Percentiles rank a stretch among this genome's conserved stretches.
Conservation (phyloP, 2,797 vertebrate species). For the Diplodus puntazzo region DNA sequence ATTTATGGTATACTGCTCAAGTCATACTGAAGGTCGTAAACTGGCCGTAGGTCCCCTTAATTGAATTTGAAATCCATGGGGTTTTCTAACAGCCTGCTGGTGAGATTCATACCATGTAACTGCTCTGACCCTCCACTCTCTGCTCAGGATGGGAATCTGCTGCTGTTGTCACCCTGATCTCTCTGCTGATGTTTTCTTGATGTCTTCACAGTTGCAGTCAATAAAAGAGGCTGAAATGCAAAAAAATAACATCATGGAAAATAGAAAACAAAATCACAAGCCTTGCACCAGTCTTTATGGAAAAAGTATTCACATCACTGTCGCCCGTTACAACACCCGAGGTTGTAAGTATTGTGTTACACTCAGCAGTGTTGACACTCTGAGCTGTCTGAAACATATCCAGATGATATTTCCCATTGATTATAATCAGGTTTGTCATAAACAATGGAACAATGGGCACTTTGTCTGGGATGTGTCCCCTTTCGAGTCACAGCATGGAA, state of each 20-base stretch:
- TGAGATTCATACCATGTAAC: too few relatives aligned
- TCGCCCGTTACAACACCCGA: background rate
- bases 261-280: too few relatives aligned
- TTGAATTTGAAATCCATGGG: too few relatives aligned
- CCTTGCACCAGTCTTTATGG: background rate
- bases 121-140: too few relatives aligned
- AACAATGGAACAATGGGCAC: constrained; percentile 28
- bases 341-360: background rate
- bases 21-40: too few relatives aligned
- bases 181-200: background rate
- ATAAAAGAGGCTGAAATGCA: background rate
- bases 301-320: background rate
- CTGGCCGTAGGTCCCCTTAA: too few relatives aligned
- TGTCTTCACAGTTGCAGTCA: background rate
- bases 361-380: constrained; percentile 1
- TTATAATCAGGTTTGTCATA: background rate
- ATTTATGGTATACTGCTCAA: too few relatives aligned
- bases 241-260: background rate
- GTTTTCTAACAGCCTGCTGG: too few relatives aligned
- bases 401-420: constrained; percentile 40
- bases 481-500: constrained; percentile 26
- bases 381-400: constrained; percentile 30
- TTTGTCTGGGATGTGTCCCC: constrained; percentile 25
- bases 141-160: too few relatives aligned
- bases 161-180: too few relatives aligned